A percentile compares a stretch with the other conserved stretches of the same genome.
Evolutionary conservation across 2,797 vertebrate species (phyloP).

Genomic region (Megalops cyprinoides): DNA sequence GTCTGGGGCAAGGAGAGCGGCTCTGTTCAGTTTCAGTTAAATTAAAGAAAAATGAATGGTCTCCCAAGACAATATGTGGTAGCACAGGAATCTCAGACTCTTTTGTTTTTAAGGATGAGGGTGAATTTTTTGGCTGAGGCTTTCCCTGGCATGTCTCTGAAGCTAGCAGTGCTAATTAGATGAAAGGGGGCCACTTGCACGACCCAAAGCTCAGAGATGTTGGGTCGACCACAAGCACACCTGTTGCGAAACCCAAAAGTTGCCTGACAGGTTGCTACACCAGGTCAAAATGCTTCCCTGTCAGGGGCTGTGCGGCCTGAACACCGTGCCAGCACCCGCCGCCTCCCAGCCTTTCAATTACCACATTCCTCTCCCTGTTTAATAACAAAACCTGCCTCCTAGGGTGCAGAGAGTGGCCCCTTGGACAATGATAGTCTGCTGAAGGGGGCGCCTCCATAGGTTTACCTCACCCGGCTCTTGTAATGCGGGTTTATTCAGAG

Average conservation of each 20-base stretch:
- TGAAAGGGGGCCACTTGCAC: conserved; percentile 10
- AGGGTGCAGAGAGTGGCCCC: conserved; percentile 57
- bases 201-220: conserved; percentile 21
- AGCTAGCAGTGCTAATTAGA: conserved; percentile 40
- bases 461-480: background rate
- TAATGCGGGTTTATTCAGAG: conserved; percentile 57
- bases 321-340: conserved; percentile 39
- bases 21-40: background rate
- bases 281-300: too few relatives aligned
- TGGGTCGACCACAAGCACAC: conserved; percentile 30
- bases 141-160: background rate
- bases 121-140: too few relatives aligned
- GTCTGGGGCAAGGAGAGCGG: background rate
- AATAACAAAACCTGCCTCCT: conserved; percentile 67
- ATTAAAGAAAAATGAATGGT: background rate
- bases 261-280: conserved; percentile 55
- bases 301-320: too few relatives aligned
- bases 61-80: background rate
- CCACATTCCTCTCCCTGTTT: conserved; percentile 69
- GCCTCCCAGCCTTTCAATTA: conserved; percentile 59
- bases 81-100: background rate
- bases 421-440: conserved; percentile 59
- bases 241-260: conserved; percentile 17
- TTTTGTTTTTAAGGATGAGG: background rate
- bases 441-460: conserved; percentile 36